These are phyloP conservation scores for Galeopsomyia nigrocyanea DNA, from an alignment of 2,888 invertebrate genomes.

Conservation along the genomic window DNA sequence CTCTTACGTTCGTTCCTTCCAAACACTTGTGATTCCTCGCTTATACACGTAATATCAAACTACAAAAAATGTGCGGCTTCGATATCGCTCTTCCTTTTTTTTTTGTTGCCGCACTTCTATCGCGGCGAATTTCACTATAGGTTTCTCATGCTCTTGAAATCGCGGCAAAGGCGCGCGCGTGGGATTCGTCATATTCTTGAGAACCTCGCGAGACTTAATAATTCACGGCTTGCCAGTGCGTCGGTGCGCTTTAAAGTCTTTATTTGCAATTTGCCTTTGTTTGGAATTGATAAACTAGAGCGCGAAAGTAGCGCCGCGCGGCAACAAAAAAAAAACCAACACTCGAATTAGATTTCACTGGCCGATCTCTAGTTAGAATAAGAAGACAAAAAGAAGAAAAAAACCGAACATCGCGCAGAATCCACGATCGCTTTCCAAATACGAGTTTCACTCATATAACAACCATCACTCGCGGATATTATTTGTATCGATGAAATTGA, in stretches of 20 bases:
- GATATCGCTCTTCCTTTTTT: background rate
- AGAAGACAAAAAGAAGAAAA: background rate
- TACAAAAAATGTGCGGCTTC: too few species aligned
- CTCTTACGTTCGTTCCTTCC: too few species aligned
- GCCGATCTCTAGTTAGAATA: background rate
- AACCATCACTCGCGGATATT: too few species aligned
- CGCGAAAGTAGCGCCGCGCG: slow-evolving; percentile 4
- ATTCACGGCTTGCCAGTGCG: too few species aligned
- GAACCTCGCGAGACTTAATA: background rate
- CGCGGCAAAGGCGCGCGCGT: background rate
- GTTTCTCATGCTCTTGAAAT: slow-evolving; percentile 23
- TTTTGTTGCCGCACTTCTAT: background rate
- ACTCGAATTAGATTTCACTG: background rate
- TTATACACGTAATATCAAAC: too few species aligned
- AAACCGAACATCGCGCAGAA: too few species aligned
- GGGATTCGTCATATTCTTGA: slow-evolving; percentile 25
- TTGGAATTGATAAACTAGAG: slow-evolving; percentile 11
- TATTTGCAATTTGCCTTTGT: slow-evolving; percentile 13
- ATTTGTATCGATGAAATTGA: too few species aligned
- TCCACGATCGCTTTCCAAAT: slow-evolving; percentile 12
- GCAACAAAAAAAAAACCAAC: slow-evolving; percentile 5
- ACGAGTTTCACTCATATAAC: background rate
- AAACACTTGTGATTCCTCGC: too few species aligned
- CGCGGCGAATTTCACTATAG: slow-evolving; percentile 32
- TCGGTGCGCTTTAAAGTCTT: background rate